Conservation (phyloP, 1,140 invertebrate genomes). For the Cyrtorhinus lividipennis region DNA sequence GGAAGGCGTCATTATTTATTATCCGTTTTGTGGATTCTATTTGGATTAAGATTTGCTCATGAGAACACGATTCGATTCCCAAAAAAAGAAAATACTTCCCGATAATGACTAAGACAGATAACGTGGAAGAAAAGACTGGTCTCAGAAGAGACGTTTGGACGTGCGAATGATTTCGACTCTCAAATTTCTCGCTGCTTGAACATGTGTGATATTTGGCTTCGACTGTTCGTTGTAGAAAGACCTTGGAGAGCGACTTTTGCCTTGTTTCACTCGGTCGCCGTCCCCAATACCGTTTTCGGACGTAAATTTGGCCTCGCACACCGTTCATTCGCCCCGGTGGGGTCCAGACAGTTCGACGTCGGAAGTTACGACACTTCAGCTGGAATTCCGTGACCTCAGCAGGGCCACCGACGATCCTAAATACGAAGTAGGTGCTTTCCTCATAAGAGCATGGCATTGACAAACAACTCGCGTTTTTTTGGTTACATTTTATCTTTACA, state of each 20-base stretch:
- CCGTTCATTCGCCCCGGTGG: conserved; percentile 78
- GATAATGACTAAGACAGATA: too few relatives aligned
- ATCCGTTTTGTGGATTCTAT: too few relatives aligned
- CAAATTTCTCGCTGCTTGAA: too few relatives aligned
- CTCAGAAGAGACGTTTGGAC: too few relatives aligned
- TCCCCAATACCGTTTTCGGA: conserved; percentile 86
- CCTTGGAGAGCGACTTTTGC: conserved; percentile 64
- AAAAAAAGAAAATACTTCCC: too few relatives aligned
- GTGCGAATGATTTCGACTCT: too few relatives aligned
- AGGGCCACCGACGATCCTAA: conserved; percentile 54
- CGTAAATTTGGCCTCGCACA: conserved; percentile 70
- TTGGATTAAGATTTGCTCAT: too few relatives aligned
- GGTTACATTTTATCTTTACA: too few relatives aligned
- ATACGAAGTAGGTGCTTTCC: conserved; percentile 52
- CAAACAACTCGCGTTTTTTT: background rate
- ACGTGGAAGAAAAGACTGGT: too few relatives aligned
- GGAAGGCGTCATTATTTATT: too few relatives aligned
- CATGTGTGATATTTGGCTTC: too few relatives aligned
- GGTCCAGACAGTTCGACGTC: conserved; percentile 85
- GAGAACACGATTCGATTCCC: too few relatives aligned
- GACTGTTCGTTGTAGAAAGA: conserved; percentile 18
- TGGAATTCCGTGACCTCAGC: conserved; percentile 84
- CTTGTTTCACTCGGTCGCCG: conserved; percentile 59
- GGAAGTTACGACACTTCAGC: conserved; percentile 82
- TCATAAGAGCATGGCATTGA: background rate